Evolutionary conservation across 2,797 vertebrate genomes (phyloP).

Genomic region (Phoxinus dragarum): DNA sequence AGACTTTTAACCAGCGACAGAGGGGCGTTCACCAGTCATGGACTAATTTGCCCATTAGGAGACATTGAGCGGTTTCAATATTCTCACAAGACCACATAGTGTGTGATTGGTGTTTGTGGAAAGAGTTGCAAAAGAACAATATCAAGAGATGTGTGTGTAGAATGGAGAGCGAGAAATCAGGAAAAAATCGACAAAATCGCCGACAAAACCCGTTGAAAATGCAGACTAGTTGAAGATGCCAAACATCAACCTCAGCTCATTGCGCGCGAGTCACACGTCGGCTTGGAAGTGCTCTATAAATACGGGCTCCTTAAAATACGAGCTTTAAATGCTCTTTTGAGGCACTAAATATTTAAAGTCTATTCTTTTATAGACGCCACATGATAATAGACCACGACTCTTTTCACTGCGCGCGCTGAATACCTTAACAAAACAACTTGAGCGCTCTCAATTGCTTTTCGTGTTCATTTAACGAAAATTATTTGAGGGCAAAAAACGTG

Average conservation of each 20-base stretch:
- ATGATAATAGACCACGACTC: conserved; percentile 87
- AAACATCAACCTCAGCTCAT: background rate
- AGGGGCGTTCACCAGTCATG: conserved; percentile 89
- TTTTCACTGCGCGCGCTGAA: conserved; percentile 87
- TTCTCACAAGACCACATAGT: conserved; percentile 90
- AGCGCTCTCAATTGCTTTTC: conserved; percentile 94
- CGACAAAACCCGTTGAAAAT: conserved; percentile 19
- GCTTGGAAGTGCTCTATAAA: conserved; percentile 63
- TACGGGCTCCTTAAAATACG: conserved; percentile 56
- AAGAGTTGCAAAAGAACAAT: conserved; percentile 37
- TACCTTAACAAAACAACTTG: conserved; percentile 91
- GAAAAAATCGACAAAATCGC: conserved; percentile 3
- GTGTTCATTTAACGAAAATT: conserved; percentile 98
- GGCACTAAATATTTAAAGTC: conserved; percentile 78
- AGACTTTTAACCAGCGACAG: conserved; percentile 81
- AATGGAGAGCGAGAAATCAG: conserved; percentile 27
- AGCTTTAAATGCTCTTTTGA: conserved; percentile 77
- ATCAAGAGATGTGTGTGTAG: conserved; percentile 1
- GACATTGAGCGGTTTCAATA: conserved; percentile 81
- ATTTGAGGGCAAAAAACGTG: conserved; percentile 84
- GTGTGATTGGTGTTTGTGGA: conserved; percentile 62
- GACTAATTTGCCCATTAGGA: conserved; percentile 91
- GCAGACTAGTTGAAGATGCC: background rate
- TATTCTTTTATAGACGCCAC: conserved; percentile 81
- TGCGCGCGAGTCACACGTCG: background rate